A percentile compares a stretch with the other conserved stretches of the same genome.
Evolutionary conservation across 2,797 vertebrate species (phyloP).

Genomic region (Aselliscus stoliczkanus): DNA sequence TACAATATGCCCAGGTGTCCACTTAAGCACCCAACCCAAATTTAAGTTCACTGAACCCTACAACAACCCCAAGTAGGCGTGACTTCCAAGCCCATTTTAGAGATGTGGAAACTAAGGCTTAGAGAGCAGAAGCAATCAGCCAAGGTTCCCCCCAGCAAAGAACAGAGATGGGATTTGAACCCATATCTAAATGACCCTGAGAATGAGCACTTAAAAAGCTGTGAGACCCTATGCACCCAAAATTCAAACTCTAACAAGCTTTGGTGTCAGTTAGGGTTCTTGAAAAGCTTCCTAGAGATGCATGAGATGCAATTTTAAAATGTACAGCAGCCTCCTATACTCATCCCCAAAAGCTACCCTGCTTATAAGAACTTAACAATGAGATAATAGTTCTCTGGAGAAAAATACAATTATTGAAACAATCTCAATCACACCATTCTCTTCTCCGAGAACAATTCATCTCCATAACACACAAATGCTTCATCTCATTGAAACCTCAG

Average conservation of each 20-base stretch:
- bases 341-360: neutral
- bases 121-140: neutral
- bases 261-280: neutral
- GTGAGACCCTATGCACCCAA: neutral
- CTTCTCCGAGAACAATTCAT: neutral
- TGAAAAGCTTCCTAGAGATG: neutral
- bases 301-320: neutral
- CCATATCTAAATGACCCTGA: neutral
- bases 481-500: neutral
- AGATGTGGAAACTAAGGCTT: neutral
- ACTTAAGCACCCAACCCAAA: neutral
- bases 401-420: conserved; percentile 20
- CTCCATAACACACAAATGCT: neutral
- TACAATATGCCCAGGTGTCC: neutral
- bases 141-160: neutral
- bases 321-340: neutral
- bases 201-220: neutral
- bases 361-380: neutral
- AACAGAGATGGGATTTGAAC: neutral
- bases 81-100: neutral
- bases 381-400: neutral
- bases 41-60: neutral
- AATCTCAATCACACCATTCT: conserved; percentile 7
- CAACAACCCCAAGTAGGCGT: neutral
- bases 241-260: neutral